Conservation (phyloP, 2,888 invertebrate genomes). For the Ceriagrion tenellum region DNA sequence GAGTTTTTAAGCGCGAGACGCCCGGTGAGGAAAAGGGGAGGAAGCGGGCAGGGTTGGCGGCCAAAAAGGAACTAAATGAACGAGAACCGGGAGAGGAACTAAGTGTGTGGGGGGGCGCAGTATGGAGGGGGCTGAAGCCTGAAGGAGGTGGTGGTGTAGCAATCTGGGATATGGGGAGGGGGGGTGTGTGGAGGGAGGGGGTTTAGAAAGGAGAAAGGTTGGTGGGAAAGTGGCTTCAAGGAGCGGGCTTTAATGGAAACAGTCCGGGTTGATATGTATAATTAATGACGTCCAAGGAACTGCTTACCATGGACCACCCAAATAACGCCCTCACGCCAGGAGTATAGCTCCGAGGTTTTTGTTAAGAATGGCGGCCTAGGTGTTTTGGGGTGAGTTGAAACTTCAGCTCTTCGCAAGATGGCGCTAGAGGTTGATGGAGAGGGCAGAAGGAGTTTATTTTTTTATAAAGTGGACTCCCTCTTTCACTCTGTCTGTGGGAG, state of each 20-base stretch:
- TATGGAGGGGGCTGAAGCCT: background rate
- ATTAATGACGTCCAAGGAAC: slow-evolving; percentile 55
- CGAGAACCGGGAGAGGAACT: background rate
- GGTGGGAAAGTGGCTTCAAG: background rate
- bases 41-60: background rate
- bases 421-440: background rate
- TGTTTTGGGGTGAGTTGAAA: background rate
- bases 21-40: background rate
- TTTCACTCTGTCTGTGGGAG: background rate
- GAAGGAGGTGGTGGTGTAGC: background rate
- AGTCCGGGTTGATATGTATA: slow-evolving; percentile 51
- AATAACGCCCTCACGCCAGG: background rate
- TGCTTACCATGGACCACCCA: slow-evolving; percentile 37
- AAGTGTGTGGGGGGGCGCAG: background rate
- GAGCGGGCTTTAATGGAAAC: slow-evolving; percentile 46
- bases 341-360: slow-evolving; percentile 20
- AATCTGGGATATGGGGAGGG: too few relatives aligned
- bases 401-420: background rate
- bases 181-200: background rate
- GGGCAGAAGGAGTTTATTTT: too few relatives aligned
- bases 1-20: background rate
- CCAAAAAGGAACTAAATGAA: background rate
- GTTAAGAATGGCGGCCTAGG: background rate
- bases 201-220: too few relatives aligned
- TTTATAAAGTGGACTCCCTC: background rate